Base-by-base conservation (phyloP, 2,888 invertebrate species). In the Mycalesis mineus region DNA sequence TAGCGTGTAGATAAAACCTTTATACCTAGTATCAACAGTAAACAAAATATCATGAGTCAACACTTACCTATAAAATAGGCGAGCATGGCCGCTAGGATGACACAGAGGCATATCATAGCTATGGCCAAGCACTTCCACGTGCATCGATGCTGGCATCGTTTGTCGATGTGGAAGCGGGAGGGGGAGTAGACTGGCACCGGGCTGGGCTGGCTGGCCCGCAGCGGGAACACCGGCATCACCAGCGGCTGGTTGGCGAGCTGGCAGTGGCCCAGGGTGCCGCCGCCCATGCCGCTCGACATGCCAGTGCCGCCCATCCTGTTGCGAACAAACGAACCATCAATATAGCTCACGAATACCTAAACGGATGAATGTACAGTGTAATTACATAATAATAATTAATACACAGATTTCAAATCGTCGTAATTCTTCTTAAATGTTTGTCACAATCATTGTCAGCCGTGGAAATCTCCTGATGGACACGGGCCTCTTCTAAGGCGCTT, bases 61-160 rank as follows among this genome's bases (percentile, higher is more conserved):
- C 29, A 88, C 94, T 94, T 92, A 97, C 97, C 96, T 91, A 96
- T 97, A 90, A 98, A 97, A 91, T 97, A 98, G 73, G 96, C 96
- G 84, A 97, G 93, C 94, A 97, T 97, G 70, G 97, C 97, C 74
- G 96, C 94, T 77, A 98, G 92, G 74, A 95, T 95, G 78, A 97
- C 95, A 78, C 95, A 94, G 75, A 98, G 92, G 81, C 97, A 92
- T 84, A 98, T 96, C 89, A 98, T 94, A 74, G 95, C 94, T 84
- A 98, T 96, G 85, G 97, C 96, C 83, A 96, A 94, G 88, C 97
- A 98, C 90, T 97, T 97, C 98, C 98, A 98, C 80, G 97, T 96
- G 92, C 98, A 98, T 71, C 96, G 93, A 85, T 96, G 96, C 84
- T 95, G 96, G 91, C 96, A 97, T 71, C 96, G 93, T 89, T 97